A percentile compares a stretch with the other conserved stretches of the same genome.
These are phyloP conservation scores for Neomorphus geoffroyi DNA, from an alignment of 2,797 vertebrate genomes.

Conservation along the genomic window DNA sequence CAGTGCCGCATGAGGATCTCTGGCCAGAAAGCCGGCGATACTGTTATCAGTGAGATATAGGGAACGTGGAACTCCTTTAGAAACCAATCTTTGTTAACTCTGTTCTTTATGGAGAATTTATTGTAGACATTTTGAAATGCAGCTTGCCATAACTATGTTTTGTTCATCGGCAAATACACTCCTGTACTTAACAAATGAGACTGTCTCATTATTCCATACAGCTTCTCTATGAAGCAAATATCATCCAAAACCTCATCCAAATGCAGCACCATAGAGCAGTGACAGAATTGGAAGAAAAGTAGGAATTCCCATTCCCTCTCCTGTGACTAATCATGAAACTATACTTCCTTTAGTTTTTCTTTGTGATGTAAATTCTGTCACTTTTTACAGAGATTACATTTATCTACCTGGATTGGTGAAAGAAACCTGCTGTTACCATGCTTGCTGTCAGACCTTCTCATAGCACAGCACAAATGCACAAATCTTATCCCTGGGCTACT, in stretches of 20 bases:
- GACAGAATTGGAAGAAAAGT: neutral
- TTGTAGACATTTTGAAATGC: neutral
- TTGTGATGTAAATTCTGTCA: neutral
- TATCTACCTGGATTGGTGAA: neutral
- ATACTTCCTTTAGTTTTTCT: neutral
- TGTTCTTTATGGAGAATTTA: neutral
- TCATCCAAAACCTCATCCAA: neutral
- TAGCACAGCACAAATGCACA: neutral
- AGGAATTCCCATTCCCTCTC: neutral
- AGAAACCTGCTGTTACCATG: neutral
- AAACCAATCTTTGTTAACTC: neutral
- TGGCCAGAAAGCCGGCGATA: neutral
- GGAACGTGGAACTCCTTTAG: neutral
- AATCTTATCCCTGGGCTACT: neutral
- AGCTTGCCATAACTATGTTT: neutral
- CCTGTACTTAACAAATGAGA: neutral
- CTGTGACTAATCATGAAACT: neutral
- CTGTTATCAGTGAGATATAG: rapidly evolving
- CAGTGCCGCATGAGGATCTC: neutral
- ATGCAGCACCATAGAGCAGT: neutral
- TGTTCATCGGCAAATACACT: neutral
- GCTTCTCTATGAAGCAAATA: neutral
- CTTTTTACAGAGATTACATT: neutral
- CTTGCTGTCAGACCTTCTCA: neutral
- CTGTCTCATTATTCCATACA: neutral